Conservation (phyloP, 1,140 invertebrate species). For the Gonioctena quinquepunctata region DNA sequence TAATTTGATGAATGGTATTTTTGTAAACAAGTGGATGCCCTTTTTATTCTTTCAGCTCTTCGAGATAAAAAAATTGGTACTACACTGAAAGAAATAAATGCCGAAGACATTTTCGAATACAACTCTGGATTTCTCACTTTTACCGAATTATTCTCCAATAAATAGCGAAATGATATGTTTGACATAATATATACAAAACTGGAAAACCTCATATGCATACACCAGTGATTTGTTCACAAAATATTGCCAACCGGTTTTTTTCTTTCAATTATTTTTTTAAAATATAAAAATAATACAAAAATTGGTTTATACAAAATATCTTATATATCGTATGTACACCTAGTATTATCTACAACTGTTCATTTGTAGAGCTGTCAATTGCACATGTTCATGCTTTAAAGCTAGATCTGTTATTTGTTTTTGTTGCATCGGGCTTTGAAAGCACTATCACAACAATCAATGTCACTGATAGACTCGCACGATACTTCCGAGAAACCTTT, state of each 20-base stretch:
- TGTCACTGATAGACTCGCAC: conserved; percentile 1
- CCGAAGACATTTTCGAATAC: conserved; percentile 16
- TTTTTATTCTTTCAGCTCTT: too few species aligned
- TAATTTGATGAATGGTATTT: too few species aligned
- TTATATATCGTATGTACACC: conserved; percentile 33
- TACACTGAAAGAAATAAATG: too few species aligned
- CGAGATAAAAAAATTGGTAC: too few species aligned
- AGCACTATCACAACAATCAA: conserved; percentile 1
- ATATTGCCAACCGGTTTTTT: neutral
- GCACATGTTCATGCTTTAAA: conserved; percentile 28
- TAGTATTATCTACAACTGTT: conserved; percentile 34
- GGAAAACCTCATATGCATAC: conserved; percentile 27
- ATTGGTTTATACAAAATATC: conserved; percentile 22
- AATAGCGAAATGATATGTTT: conserved; percentile 38
- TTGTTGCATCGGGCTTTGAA: neutral
- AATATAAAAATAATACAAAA: conserved; percentile 23
- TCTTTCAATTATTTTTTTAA: conserved; percentile 4
- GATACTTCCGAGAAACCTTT: conserved; percentile 19
- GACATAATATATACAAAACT: conserved; percentile 31
- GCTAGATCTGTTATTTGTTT: conserved; percentile 3
- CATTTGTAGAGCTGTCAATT: conserved; percentile 27
- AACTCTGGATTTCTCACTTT: conserved; percentile 18
- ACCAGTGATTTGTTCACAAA: conserved; percentile 18
- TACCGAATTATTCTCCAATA: conserved; percentile 18
- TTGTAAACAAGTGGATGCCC: too few species aligned